Percentiles rank a stretch among this genome's conserved stretches.
These are phyloP conservation scores for Desoria tigrina DNA, from an alignment of 2,888 invertebrate genomes.

Conservation along the genomic window DNA sequence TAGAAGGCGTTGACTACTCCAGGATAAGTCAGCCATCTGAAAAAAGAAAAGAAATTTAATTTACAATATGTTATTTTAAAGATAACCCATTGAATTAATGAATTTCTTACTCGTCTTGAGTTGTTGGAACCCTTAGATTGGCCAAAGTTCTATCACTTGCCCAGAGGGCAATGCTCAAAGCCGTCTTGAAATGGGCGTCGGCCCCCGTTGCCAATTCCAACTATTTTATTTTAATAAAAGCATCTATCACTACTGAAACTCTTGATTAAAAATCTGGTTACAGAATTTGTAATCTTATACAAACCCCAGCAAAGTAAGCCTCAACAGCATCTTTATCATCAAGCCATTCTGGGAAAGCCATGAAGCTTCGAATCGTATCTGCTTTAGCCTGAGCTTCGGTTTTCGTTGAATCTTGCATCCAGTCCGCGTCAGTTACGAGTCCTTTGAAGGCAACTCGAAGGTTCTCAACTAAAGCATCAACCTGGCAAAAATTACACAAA, in stretches of 20 bases:
- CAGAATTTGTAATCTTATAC: too few relatives aligned
- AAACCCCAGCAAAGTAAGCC: constrained; percentile 65
- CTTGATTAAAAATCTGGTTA: too few relatives aligned
- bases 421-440: constrained; percentile 68
- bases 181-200: not conserved
- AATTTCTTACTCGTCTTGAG: constrained; percentile 39
- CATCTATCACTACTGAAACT: too few relatives aligned
- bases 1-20: constrained; percentile 74
- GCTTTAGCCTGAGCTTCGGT: constrained; percentile 69
- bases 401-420: constrained; percentile 77
- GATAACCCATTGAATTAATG: too few relatives aligned
- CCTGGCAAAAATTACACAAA: constrained; percentile 57
- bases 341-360: constrained; percentile 81
- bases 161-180: constrained; percentile 28
- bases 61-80: too few relatives aligned
- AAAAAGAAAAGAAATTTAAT: constrained; percentile 7
- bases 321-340: constrained; percentile 67
- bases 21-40: constrained; percentile 56
- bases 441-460: constrained; percentile 72
- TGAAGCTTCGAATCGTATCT: constrained; percentile 63
- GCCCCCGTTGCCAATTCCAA: constrained; percentile 11
- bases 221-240: too few relatives aligned
- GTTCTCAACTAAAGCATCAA: constrained; percentile 73
- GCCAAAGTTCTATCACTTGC: constrained; percentile 29
- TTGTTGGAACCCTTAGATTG: constrained; percentile 28